Base-by-base conservation (phyloP, 2,888 invertebrate species). In the Flexamia atlantica region DNA sequence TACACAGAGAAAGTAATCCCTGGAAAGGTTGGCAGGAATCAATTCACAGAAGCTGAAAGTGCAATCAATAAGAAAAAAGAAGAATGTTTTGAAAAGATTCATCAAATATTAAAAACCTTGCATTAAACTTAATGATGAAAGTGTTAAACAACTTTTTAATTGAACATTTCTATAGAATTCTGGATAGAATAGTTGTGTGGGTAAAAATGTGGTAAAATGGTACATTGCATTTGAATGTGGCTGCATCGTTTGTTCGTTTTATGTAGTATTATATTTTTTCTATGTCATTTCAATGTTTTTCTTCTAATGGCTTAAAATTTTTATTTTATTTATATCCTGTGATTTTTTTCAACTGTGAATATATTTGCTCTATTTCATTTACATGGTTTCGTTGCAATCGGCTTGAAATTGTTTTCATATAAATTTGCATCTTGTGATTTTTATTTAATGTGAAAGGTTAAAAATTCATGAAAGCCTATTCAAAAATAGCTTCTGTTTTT, bases 1-100 rank as follows among this genome's bases (percentile, higher is more conserved):
- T 91, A 91, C 85, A 91, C 93, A n/a, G 94, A 94, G 86, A 93
- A 93, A 88, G 89, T 94, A 57, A 92, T 94, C 25, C 90, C 91
- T 4, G 92, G 92, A 12, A 94, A 94, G 89, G 91, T 94, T 87
- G 90, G 90, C 79, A 92, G 93, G 85, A 91, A 91, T 84, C 92
- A 91, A 86, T 94, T 93, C 88, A 89, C 93, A 53, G 93, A 94
- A 60, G 90, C 90, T 20, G 94, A 94, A 87, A 89, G 90, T 79
- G 89, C 89, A 28, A 90, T 92, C 50, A 90, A 90, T 40, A 91
- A 91, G 87, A 94, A 93, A 89, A 92, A 92, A 85, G 92, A 92
- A 82, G 94, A 94, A 64, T 89, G 89, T 80, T 90, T 91, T 17
- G 92, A 92, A 82, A 92, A 91, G 88, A 91, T 92, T 42, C 92